Conservation (phyloP, 2,113 vertebrate species). For the Chaenocephalus aceratus region DNA sequence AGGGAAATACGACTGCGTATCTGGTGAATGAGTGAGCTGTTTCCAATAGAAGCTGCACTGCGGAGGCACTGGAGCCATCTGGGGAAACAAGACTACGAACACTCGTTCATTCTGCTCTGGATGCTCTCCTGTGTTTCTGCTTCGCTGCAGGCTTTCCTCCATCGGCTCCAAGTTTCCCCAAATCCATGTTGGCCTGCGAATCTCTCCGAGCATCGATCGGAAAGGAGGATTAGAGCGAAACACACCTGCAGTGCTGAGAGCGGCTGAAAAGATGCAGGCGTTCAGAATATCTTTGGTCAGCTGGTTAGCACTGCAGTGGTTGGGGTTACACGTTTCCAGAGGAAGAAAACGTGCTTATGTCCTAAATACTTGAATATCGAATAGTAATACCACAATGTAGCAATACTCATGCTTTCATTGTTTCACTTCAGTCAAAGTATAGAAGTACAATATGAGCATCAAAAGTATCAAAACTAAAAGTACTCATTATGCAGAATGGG, state of each 20-base stretch:
- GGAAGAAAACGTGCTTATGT: no score
- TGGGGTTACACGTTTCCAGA: slow-evolving; percentile 4
- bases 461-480: no score
- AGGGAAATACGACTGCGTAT: slow-evolving; percentile 6
- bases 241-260: slow-evolving; percentile 34
- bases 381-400: no score
- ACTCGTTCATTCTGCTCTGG: slow-evolving; percentile 45
- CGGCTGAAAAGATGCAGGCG: slow-evolving; percentile 22
- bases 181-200: slow-evolving; percentile 39
- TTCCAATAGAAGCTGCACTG: slow-evolving; percentile 33
- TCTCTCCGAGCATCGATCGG: slow-evolving; percentile 36
- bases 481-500: no score
- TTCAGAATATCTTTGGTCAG: slow-evolving; percentile 9
- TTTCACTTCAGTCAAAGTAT: no score
- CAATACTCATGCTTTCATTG: no score
- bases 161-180: slow-evolving; percentile 40
- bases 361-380: no score
- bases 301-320: not conserved
- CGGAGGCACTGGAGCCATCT: slow-evolving; percentile 31
- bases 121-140: slow-evolving; percentile 14
- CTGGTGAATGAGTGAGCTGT: slow-evolving; percentile 8
- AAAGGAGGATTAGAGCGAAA: slow-evolving; percentile 19
- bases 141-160: slow-evolving; percentile 40
- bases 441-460: no score
- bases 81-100: slow-evolving; percentile 51